Evolutionary conservation across 2,113 vertebrate genomes (phyloP), one percentile per base, ranked within the genome.

Genomic region (Eclectus roratus): DNA sequence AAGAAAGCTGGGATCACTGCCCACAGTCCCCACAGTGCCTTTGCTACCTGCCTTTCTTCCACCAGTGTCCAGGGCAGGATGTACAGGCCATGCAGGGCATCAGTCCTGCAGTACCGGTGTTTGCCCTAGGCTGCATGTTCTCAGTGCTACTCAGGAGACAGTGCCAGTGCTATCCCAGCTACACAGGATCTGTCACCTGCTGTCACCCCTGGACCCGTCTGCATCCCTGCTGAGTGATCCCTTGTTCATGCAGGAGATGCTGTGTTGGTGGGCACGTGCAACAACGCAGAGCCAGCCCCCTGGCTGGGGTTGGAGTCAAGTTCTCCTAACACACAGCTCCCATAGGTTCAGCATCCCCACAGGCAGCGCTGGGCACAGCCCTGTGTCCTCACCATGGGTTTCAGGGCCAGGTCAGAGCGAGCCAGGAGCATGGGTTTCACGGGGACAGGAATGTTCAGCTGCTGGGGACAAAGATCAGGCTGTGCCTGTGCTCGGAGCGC

Each of bases 131-230:
- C 17, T 1, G 9, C 56, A 6, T 3, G 33, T 35, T 68, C 56
- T 33, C 16, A 8, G 31, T 1, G 2, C 49, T 84, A 6, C 44
- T 0, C 0, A 39, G 41, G 55, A 78, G 55, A 24, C 1, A 3
- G 41, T 58, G 80, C 6, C 3, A 1, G 60, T 23, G 9, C 15
- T 27, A 60, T 41, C 65, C 46, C 31, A 29, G 13, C 21, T 71
- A 10, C 20, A 1, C 3, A 46, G 27, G 47, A 16, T 44, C 74
- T 79, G 52, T 31, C 60, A 28, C 17, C 35, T 2, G 0, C 53
- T 1, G 2, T 33, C 50, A 35, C 31, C 55, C 41, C 49, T 13
- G 21, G 37, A 39, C 37, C 17, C 7, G 0, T 0, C 0, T 35
- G 2, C 49, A 17, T 60, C 64, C 73, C 21, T 82, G 46, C 61